A percentile compares a stretch with the other conserved stretches of the same genome.
Conservation (phyloP, 2,797 vertebrate species). For the Natrix natrix region DNA sequence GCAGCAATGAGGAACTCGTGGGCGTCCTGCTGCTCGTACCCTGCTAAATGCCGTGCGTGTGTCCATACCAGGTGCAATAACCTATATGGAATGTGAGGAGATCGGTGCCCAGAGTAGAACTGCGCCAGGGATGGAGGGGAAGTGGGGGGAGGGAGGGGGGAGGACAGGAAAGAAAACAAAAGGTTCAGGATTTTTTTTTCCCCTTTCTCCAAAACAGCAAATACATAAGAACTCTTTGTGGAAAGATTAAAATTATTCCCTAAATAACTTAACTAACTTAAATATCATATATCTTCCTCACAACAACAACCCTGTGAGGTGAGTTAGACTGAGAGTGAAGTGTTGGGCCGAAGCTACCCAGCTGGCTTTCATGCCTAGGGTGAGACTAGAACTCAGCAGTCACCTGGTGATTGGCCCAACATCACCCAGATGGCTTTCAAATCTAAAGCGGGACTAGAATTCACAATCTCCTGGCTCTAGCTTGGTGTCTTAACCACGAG, state of each 20-base stretch:
- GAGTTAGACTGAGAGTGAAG: not conserved
- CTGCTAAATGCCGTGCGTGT: constrained; percentile 95
- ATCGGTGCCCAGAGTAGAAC: constrained; percentile 99
- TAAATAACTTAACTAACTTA: not conserved
- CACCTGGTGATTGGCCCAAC: not conserved
- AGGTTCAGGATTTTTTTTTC: not conserved
- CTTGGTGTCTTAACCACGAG: not conserved
- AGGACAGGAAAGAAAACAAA: not conserved
- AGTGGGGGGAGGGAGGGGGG: constrained; percentile 24
- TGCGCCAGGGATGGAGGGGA: constrained; percentile 60
- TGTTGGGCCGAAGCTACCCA: too few relatives aligned
- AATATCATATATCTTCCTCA: not conserved
- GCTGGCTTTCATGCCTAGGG: not conserved
- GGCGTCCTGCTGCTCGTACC: constrained; percentile 98
- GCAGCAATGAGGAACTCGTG: constrained; percentile 99
- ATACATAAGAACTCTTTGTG: not conserved
- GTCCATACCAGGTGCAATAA: constrained; percentile 99
- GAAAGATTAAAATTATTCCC: not conserved
- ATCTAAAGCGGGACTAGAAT: not conserved
- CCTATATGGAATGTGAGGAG: constrained; percentile 98
- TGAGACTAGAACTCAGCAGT: not conserved
- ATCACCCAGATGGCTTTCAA: not conserved
- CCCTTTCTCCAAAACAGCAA: not conserved
- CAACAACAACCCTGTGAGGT: not conserved
- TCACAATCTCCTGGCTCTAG: not conserved